Conservation (phyloP, 2,888 invertebrate species). For the Plagodis pulveraria region DNA sequence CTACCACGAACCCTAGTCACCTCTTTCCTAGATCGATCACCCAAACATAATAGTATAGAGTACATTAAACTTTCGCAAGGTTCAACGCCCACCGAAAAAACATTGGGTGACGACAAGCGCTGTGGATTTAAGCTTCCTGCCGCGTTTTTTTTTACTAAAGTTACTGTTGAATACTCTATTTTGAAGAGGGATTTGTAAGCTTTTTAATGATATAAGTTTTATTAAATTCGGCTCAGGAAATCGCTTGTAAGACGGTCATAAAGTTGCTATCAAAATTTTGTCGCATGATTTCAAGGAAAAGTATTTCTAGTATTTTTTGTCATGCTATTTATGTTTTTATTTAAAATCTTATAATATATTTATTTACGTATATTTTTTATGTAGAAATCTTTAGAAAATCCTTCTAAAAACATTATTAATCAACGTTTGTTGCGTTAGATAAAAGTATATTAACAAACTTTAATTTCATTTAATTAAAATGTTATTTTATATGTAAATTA, state of each 20-base stretch:
- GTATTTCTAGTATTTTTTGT: too few relatives aligned
- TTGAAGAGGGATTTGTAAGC: neutral
- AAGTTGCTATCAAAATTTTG: neutral
- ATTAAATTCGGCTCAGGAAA: constrained; percentile 2
- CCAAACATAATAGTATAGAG: constrained; percentile 6
- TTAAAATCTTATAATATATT: too few relatives aligned
- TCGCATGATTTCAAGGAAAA: too few relatives aligned
- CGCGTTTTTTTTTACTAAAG: neutral
- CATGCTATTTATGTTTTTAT: too few relatives aligned
- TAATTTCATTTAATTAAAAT: too few relatives aligned
- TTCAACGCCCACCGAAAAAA: constrained; percentile 10
- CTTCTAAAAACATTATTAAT: too few relatives aligned
- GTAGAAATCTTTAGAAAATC: too few relatives aligned
- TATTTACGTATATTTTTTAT: too few relatives aligned
- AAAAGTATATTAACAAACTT: too few relatives aligned
- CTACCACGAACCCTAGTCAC: constrained; percentile 4
- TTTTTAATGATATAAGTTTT: constrained; percentile 6
- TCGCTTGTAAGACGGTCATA: neutral
- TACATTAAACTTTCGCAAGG: constrained; percentile 12
- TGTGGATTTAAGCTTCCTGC: neutral
- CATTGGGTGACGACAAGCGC: neutral
- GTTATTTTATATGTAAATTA: too few relatives aligned
- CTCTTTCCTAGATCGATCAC: constrained; percentile 12
- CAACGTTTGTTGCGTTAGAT: too few relatives aligned
- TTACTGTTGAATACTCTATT: neutral